Evolutionary conservation across 35 echinoderm and acorn worm species (phyloP).

Genomic region (Acanthaster planci): DNA sequence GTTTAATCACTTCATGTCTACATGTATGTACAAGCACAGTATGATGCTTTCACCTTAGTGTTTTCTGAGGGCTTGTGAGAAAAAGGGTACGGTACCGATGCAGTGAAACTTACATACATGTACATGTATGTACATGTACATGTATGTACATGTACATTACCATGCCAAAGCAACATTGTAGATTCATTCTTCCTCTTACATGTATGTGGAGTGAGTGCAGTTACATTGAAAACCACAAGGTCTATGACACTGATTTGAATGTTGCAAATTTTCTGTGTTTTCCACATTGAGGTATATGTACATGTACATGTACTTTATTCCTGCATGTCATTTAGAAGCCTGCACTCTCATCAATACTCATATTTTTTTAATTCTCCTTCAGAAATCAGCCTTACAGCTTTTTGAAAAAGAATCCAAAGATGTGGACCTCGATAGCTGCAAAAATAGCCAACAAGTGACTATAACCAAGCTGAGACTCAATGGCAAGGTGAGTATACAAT

Average conservation of each 20-base stretch:
- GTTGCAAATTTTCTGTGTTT: not conserved
- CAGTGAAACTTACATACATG: too few species aligned
- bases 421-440: conserved; percentile 21
- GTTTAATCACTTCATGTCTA: too few species aligned
- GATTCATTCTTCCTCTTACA: too few species aligned
- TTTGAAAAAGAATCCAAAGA: conserved; percentile 41
- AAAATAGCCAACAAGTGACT: not conserved
- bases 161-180: too few species aligned
- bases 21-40: too few species aligned
- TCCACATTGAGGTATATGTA: not conserved
- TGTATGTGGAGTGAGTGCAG: not conserved
- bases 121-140: too few species aligned
- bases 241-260: not conserved
- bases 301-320: not conserved
- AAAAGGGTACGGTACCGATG: too few species aligned
- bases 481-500: not conserved
- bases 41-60: too few species aligned
- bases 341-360: not conserved
- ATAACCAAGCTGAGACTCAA: conserved; percentile 21
- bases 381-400: conserved; percentile 49
- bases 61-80: too few species aligned
- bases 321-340: not conserved
- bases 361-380: not conserved
- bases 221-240: not conserved
- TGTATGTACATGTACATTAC: too few species aligned